Conservation (phyloP, 37 sponge, comb jelly and placozoan species). For the Agelas oroides region DNA sequence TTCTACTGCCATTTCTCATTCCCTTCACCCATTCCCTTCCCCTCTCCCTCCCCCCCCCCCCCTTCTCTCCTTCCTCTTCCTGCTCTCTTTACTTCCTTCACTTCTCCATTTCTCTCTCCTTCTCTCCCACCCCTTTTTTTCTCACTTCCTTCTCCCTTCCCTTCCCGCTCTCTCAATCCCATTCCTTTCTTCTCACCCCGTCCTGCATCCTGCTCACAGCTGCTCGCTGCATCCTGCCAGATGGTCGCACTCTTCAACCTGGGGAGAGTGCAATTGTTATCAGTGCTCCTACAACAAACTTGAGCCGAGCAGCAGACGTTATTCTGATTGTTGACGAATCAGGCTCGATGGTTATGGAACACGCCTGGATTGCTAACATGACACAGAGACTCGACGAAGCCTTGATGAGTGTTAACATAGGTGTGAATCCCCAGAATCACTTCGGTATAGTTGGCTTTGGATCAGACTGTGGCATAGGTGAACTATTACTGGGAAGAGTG, state of each 20-base stretch:
- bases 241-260: slow-evolving; percentile 6
- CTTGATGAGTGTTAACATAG: slow-evolving; percentile 47
- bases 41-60: too few species aligned
- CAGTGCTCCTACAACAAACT: neutral
- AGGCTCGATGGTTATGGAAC: slow-evolving; percentile 84
- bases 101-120: too few species aligned
- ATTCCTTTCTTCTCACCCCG: neutral
- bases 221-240: slow-evolving; percentile 33
- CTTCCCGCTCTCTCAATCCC: neutral
- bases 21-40: too few species aligned
- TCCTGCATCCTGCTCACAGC: neutral
- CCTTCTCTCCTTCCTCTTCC: neutral
- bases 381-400: slow-evolving; percentile 40
- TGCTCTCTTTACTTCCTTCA: neutral
- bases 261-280: slow-evolving; percentile 12
- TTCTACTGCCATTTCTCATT: too few species aligned
- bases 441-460: slow-evolving; percentile 86
- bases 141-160: neutral
- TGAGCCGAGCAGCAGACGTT: slow-evolving; percentile 58
- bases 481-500: slow-evolving; percentile 6
- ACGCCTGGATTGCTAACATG: slow-evolving; percentile 74
- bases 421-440: slow-evolving; percentile 34
- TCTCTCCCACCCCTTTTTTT: neutral
- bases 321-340: slow-evolving; percentile 88
- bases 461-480: neutral